Base-by-base conservation (phyloP, 2,113 vertebrate species). In the Marmota flaviventris region DNA sequence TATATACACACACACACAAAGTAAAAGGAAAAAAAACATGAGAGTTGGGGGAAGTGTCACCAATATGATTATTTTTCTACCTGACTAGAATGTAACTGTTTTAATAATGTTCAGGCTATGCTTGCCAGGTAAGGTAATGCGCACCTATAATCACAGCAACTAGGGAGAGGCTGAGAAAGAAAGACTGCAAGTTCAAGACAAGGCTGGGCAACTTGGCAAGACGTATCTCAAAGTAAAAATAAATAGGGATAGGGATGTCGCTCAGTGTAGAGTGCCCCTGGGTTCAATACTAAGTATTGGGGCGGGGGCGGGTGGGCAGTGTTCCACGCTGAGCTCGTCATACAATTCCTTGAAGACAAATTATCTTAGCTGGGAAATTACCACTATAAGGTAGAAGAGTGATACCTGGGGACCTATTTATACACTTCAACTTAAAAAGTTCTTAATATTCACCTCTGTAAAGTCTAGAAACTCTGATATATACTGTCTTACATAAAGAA, bases 311-410 rank as follows among this genome's bases (percentile, higher is more conserved):
- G 48, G 9, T n/a, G 48, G 37, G 37, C 37, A 37, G 11, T 51
- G 48, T 51, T 63, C 25, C 61, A 63, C 2, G 24, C 61, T 25
- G 27, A 4, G 61, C 22, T 63, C 8, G 16, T 81, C 78, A 93
- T 17, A 69, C 8, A 96, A 91, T 85, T 96, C 72, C 93, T 91
- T 92, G 78, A 93, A 86, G 51, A 93, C 53, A 93, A 51, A 87
- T 86, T 85, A 85, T 61, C 95, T 94, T 70, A 89, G 25, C 12
- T 89, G 17, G 56, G 39, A 39, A 76, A 85, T 77, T 73, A 95
- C 14, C 24, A 87, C 27, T 39, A 48, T n/a, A 85, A 91, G 7
- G 37, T 14, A 82, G 17, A 10, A 95, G 20, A 73, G 32, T 67
- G 72, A 92, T 82, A 81, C 6, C 27, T 81, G 27, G 56, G 29